Percentiles rank a stretch among this genome's conserved stretches.
Evolutionary conservation across 2,888 invertebrate species (phyloP).

Genomic region (Nemotelus nigrinus): DNA sequence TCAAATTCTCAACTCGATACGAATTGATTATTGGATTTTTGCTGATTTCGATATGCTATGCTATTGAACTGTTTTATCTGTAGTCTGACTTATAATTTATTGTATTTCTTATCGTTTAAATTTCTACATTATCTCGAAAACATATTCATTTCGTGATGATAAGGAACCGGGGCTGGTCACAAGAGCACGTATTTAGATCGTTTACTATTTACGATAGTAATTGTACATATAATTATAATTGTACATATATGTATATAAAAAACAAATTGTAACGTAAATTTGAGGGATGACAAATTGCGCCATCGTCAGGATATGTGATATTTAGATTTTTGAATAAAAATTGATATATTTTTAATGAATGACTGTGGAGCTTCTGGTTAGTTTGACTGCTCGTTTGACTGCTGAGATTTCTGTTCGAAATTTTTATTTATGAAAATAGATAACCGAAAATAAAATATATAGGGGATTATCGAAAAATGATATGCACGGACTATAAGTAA

Average conservation of each 20-base stretch:
- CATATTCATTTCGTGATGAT: not conserved
- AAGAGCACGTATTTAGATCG: not conserved
- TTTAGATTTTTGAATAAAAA: no score
- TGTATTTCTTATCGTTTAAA: conserved; percentile 16
- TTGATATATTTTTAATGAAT: no score
- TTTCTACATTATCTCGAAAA: not conserved
- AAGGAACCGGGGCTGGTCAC: not conserved
- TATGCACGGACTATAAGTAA: no score
- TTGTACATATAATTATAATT: not conserved
- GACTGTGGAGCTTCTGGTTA: no score
- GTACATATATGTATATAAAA: not conserved
- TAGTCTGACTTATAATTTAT: conserved; percentile 14
- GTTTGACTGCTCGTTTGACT: no score
- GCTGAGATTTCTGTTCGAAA: no score
- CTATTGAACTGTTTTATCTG: conserved; percentile 27
- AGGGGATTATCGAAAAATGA: no score
- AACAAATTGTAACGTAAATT: no score
- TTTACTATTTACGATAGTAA: not conserved
- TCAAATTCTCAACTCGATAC: not conserved
- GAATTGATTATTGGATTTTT: not conserved
- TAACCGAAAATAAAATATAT: no score
- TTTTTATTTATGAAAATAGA: no score
- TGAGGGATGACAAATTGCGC: no score
- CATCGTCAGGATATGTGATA: no score
- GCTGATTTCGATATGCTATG: not conserved